These are phyloP conservation scores for Alsophila aescularia DNA, from an alignment of 2,888 invertebrate species.

Conservation along the genomic window DNA sequence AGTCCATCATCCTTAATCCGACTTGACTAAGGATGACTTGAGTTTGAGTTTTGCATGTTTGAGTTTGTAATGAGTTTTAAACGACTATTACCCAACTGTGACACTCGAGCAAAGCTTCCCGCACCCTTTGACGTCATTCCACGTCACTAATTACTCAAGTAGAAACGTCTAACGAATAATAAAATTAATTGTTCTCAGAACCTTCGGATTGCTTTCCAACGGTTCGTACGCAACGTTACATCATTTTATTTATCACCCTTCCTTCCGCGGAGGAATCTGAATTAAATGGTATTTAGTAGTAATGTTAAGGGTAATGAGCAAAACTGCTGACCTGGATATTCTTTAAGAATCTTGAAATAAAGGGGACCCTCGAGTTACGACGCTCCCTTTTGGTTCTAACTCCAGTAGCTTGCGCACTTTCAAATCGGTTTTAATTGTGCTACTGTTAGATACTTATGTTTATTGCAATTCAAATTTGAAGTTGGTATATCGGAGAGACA, in stretches of 20 bases:
- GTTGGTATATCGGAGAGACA: too few relatives aligned
- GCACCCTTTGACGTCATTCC: not conserved
- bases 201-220: not conserved
- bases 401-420: too few relatives aligned
- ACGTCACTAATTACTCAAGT: slow-evolving; percentile 3
- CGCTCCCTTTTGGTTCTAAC: too few relatives aligned
- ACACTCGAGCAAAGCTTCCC: not conserved
- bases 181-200: not conserved
- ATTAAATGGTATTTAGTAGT: slow-evolving; percentile 11
- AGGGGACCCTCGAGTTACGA: not conserved
- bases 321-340: slow-evolving; percentile 1
- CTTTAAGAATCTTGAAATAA: not conserved
- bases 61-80: too few relatives aligned
- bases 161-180: not conserved
- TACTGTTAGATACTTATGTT: too few relatives aligned
- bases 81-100: not conserved
- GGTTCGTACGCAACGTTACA: not conserved
- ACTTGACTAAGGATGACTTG: too few relatives aligned
- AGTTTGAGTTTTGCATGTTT: too few relatives aligned
- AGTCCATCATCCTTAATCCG: too few relatives aligned
- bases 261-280: slow-evolving; percentile 1
- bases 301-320: slow-evolving; percentile 6
- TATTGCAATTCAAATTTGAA: too few relatives aligned
- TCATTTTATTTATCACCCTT: slow-evolving; percentile 1
- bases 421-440: too few relatives aligned